Base-by-base conservation (phyloP, 2,888 invertebrate genomes). In the Cheilosia variabilis region DNA sequence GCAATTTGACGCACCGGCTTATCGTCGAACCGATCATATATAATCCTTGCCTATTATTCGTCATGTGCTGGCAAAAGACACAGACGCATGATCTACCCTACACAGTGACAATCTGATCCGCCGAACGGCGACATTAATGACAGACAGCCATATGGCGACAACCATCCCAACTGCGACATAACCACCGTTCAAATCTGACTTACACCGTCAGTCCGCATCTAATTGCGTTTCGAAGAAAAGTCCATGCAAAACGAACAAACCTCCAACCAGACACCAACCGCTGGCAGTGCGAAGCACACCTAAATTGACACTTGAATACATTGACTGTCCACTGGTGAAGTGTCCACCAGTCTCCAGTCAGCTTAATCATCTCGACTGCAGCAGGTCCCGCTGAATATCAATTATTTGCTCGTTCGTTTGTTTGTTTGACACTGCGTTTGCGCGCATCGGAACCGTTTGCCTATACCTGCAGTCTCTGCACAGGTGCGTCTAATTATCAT, bases 401-500 rank as follows among this genome's bases (percentile, higher is more conserved):
- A 86, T 86, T 86, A 81, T 86, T 81, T 76, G 71, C 81, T 66
- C 55, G 73, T 73, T 80, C 53, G 65, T 57, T 77, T 65, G 71
- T 77, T 72, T 81, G 86, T 77, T 76, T 81, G 81, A 81, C 81
- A 86, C 60, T 86, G 81, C 76, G 86, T 76, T 43, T 77, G 81
- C 71, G 75, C 80, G 62, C 72, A 81, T 76, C 81, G 86, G 71
- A 81, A 71, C 75, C 66, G 66, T 68, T 76, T 81, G 76, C 65
- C 60, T 58, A 53, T 17, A 31, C 2, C 45, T 65, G 41, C 31
- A 63, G 57, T 24, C 65, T 43, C 41, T 53, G 72, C 84, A 81
- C 86, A 86, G 86, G 86, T 86, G 86, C 86, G 81, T 86, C 86
- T 86, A 77, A 86, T 86, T 86, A 86, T 77, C 76, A 86, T 86